Base-by-base conservation (phyloP, 2,113 vertebrate species). In the Scomber colias region DNA sequence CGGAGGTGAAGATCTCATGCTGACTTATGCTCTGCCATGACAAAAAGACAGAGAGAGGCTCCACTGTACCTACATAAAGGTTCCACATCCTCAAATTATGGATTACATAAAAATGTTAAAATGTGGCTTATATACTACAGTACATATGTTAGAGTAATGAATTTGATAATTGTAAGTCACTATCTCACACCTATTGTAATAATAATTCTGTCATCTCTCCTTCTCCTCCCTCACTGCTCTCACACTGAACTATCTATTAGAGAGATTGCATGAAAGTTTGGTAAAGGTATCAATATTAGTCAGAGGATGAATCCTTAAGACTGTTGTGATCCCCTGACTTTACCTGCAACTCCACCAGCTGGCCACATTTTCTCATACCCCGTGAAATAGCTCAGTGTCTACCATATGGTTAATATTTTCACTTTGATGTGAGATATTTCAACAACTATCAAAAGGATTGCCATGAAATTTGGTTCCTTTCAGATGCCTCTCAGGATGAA, bases 1-100 rank as follows among this genome's bases (percentile, higher is more conserved):
- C 53, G 15, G 65, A 81, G 85, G 81, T 86, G 69, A 16, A 90
- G 72, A 84, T 74, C 69, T 9, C 61, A 45, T 50, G 63, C 71
- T 66, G 61, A 76, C 49, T 66, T 86, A 66, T 73, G 55, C 60
- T 75, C 70, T 74, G 53, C 44, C 63, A 35, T 3, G 4, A 27
- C 24, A 53, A 16, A 40, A 16, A 49, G 1, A 35, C 21, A n/a
- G 11, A 61, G 11, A 13, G 35, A 50, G 54, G 40, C 30, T 35
- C 0, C 31, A 35, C 7, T 35, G 31, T 60, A 55, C n/a, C 56
- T 17, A 11, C 46, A 75, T 0, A 70, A 86, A 75, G 55, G 40
- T n/a, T 46, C 16, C 0, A 7, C 21, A 15, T 50, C 44, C 3
- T 1, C 53, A 64, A 14, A 40, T 46, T 50, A 3, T 56, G 51